phyloP scores from a whole-genome alignment of 2,113 vertebrate genomes.

The Elgaria multicarinata region DNA sequence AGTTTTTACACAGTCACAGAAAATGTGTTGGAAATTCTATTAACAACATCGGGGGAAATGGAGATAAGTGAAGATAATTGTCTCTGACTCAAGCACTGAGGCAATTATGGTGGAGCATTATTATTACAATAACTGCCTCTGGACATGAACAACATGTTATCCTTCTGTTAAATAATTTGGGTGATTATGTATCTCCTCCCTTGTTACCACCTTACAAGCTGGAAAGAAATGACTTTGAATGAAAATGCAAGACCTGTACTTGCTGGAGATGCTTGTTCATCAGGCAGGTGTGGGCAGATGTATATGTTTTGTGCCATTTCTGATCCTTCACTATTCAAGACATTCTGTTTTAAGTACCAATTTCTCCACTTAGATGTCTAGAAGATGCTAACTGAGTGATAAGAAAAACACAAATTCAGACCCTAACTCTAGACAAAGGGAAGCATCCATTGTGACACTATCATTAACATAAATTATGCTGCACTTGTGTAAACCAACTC shows the following conservation, averaged over 20 bases:
- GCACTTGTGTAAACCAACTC: too few species aligned
- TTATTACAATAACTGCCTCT: constrained; percentile 27
- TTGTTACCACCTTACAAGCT: constrained; percentile 22
- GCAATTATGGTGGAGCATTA: not conserved
- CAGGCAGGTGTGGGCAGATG: not conserved
- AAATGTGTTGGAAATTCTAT: constrained; percentile 22
- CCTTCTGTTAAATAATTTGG: constrained; percentile 43
- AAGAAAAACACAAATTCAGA: not conserved
- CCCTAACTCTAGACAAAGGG: not conserved
- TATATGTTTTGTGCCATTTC: accelerated
- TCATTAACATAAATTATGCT: too few species aligned
- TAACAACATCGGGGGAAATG: not conserved
- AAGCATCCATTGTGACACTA: too few species aligned
- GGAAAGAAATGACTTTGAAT: constrained; percentile 32
- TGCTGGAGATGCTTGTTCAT: not conserved
- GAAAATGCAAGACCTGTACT: constrained; percentile 4
- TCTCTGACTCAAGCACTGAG: constrained; percentile 25
- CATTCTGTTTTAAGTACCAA: not conserved
- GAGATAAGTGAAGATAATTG: constrained; percentile 11
- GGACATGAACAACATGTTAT: constrained; percentile 34
- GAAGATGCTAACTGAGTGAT: not conserved
- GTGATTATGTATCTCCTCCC: constrained; percentile 28
- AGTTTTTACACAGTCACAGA: not conserved
- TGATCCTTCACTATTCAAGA: not conserved
- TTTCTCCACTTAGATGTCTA: not conserved